Base-by-base conservation (phyloP, 2,797 vertebrate species). In the Aplochiton taeniatus region DNA sequence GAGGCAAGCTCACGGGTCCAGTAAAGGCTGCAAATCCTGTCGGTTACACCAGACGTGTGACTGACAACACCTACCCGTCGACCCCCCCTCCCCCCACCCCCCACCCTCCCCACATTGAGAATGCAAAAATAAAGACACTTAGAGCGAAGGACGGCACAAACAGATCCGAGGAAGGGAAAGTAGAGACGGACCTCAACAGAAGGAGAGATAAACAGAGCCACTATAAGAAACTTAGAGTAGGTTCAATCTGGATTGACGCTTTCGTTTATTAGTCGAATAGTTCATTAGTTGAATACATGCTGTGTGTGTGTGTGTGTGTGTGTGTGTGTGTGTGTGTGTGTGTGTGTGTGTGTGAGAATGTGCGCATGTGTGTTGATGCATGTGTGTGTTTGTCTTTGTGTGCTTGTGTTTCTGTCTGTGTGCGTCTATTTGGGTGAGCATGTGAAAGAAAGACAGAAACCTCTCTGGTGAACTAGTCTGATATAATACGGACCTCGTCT, bases 211-310 rank as follows among this genome's bases (percentile, higher is more conserved):
- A 63, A 78, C 59, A 63, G 0, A 11, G 51, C 66, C 56, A 9
- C 46, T 63, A 71, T 77, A 73, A 78, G 75, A 70, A 69, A 56
- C 72, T 85, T 86, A 84, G 74, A 83, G 70, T 83, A 71, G 75
- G 76, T 86, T 77, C 75, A 58, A 67, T 61, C 75, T 65, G 63
- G 54, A 83, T 51, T 81, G 17, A 47, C 42, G 61, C 4, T 65
- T 75, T 67, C 61, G 59, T 77, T 65, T 73, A 77, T 72, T 77
- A 65, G 64, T 76, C 6, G 31, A 31, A 31, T 31, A 31, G 31
- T 31, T 6, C 31, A 31, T 31, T 31, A 3, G 31, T 31, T 31
- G 31, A 31, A 31, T 31, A 31, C 2, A 31, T 2, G 31, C 6
- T 31, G 2, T 6, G 2, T 31, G 31, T 31, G 31, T 31, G 31